phyloP scores from a whole-genome alignment of 2,888 invertebrate genomes.

The Imbricaverruca yamaguchii region DNA sequence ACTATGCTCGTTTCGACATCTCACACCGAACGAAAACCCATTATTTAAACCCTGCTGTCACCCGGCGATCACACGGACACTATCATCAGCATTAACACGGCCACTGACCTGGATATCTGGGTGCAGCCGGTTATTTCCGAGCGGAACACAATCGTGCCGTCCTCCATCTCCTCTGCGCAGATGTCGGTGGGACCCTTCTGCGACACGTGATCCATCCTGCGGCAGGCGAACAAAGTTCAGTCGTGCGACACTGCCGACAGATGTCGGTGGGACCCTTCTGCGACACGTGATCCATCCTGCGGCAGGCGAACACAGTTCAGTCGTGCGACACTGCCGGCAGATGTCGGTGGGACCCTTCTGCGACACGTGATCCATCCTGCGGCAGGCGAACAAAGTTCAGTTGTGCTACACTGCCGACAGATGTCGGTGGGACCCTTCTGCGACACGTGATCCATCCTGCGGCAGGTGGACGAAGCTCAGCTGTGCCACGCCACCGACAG shows the following conservation, averaged over 20 bases:
- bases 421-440: not conserved
- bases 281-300: constrained; percentile 18
- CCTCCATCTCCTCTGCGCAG: not conserved
- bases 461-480: not conserved
- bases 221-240: not conserved
- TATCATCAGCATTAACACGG: too few relatives aligned
- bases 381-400: not conserved
- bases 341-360: not conserved
- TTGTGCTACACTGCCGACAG: too few relatives aligned
- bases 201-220: constrained; percentile 17
- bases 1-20: too few relatives aligned
- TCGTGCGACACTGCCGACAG: too few relatives aligned
- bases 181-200: not conserved
- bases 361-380: constrained; percentile 18
- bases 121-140: not conserved
- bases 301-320: not conserved
- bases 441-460: constrained; percentile 18
- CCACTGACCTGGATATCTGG: not conserved
- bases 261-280: not conserved
- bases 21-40: too few relatives aligned
- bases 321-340: too few relatives aligned
- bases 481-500: too few relatives aligned
- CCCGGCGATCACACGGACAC: too few relatives aligned
- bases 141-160: not conserved
- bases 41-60: too few relatives aligned